Base-by-base conservation (phyloP, 2,113 vertebrate genomes). In the Colistium nudipinnis region DNA sequence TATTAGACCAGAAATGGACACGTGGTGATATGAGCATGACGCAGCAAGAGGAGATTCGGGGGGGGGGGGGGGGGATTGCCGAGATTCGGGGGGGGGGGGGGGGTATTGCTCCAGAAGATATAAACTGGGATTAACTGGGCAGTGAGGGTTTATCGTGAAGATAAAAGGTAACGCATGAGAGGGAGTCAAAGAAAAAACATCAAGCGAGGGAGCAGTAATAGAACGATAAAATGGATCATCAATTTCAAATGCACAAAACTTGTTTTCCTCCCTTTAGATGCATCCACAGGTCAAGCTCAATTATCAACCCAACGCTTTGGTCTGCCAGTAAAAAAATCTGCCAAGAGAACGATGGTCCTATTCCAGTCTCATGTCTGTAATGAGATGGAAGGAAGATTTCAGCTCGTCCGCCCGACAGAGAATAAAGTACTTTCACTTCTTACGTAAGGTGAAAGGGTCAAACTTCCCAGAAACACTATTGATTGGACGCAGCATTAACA, bases 401-500 rank as follows among this genome's bases (percentile, higher is more conserved):
- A 59, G 35, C 51, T 74, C 1, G 28, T 80, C 66, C 52, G 19
- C 62, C 64, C 54, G 51, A 38, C 30, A 54, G 63, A 62, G 81
- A 74, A 64, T 17, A 28, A 16, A 36, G 33, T 64, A 25, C 17
- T 38, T 62, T 5, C 35, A 22, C 52, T 45, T 72, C 43, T 61
- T 57, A 14, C 2, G 24, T 20, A 80, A 82, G 73, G 74, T 84
- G 56, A 70, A 63, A 53, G 57, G 64, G 56, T 76, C 71, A 70
- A 33, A 74, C 27, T 64, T n/a, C 70, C 12, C 14, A 60, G 67
- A 81, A 73, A 59, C 24, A 27, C 17, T 78, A 87, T 86, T 64
- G 85, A 85, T 88, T 64, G 2, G 5, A 10, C 14, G 25, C 6
- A 28, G 57, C 64, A 74, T 82, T 82, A 82, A 51, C 74, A 86